A percentile compares a stretch with the other conserved stretches of the same genome.
Evolutionary conservation across 2,888 invertebrate genomes (phyloP).

Genomic region (Beris morrisii): DNA sequence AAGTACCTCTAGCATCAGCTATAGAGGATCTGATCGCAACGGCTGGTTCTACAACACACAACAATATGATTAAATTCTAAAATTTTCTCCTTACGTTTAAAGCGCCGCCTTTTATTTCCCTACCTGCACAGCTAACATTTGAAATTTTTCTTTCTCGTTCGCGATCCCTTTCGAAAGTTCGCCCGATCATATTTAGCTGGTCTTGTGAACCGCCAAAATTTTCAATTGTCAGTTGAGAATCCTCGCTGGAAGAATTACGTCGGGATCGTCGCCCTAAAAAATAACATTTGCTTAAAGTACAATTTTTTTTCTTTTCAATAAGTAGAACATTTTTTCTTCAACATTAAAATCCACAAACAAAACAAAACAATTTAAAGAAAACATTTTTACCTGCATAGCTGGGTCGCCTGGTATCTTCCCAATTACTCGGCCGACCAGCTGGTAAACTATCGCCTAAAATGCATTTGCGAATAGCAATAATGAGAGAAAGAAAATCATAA

Average conservation of each 20-base stretch:
- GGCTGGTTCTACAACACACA: constrained; percentile 67
- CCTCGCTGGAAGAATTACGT: constrained; percentile 81
- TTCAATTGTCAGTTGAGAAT: constrained; percentile 87
- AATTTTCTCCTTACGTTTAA: not conserved
- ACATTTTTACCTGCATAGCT: constrained; percentile 68
- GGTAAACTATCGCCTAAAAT: constrained; percentile 60
- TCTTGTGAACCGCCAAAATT: constrained; percentile 93
- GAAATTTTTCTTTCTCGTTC: constrained; percentile 56
- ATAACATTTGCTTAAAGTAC: constrained; percentile 10
- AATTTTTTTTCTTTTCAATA: not conserved
- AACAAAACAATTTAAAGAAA: constrained; percentile 9
- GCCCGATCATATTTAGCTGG: constrained; percentile 79
- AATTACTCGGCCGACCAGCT: constrained; percentile 84
- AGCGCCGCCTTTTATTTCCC: constrained; percentile 22
- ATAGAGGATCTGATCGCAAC: constrained; percentile 72
- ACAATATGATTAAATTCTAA: not conserved
- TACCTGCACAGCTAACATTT: constrained; percentile 50
- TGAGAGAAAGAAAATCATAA: constrained; percentile 28
- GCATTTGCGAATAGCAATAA: constrained; percentile 30
- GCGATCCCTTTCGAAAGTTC: constrained; percentile 68
- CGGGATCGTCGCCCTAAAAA: constrained; percentile 81
- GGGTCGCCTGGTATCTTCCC: constrained; percentile 72
- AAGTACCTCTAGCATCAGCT: constrained; percentile 73
- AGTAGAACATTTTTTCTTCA: not conserved
- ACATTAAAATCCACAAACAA: constrained; percentile 10